Evolutionary conservation across 37 sponge, comb jelly and placozoan species (phyloP).

Genomic region (Agelas oroides): DNA sequence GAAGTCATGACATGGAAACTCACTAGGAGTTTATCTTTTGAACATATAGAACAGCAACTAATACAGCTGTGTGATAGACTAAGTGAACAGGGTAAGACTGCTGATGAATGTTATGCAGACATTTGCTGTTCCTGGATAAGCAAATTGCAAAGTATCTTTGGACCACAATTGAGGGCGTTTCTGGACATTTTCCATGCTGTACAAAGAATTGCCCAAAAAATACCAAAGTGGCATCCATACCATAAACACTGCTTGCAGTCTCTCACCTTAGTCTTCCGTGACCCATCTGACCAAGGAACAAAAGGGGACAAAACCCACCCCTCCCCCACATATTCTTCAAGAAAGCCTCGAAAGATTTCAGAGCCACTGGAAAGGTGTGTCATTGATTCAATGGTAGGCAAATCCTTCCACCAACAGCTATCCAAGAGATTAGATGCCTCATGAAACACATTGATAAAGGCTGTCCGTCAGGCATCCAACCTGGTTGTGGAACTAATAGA

Average conservation of each 20-base stretch:
- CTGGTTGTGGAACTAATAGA: constrained; percentile 45
- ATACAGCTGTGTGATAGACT: background rate
- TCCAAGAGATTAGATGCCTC: constrained; percentile 18
- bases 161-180: constrained; percentile 1
- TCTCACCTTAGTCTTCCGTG: constrained; percentile 27
- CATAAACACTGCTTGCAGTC: constrained; percentile 5
- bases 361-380: constrained; percentile 9
- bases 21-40: constrained; percentile 21
- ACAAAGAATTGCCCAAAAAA: constrained; percentile 14
- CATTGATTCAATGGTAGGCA: background rate
- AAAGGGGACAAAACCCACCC: constrained; percentile 7
- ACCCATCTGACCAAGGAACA: constrained; percentile 26
- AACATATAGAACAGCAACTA: constrained; percentile 3
- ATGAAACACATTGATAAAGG: constrained; percentile 35
- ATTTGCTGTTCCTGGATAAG: constrained; percentile 34
- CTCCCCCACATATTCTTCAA: constrained; percentile 21
- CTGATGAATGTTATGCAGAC: constrained; percentile 38
- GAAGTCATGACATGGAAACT: constrained; percentile 48
- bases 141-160: constrained; percentile 43
- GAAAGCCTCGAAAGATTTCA: constrained; percentile 8
- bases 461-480: constrained; percentile 38
- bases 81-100: background rate
- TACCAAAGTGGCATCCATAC: constrained; percentile 20
- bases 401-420: constrained; percentile 19
- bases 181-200: constrained; percentile 54